These are phyloP conservation scores for Abramis brama DNA, from an alignment of 2,113 vertebrate species.

Conservation along the genomic window DNA sequence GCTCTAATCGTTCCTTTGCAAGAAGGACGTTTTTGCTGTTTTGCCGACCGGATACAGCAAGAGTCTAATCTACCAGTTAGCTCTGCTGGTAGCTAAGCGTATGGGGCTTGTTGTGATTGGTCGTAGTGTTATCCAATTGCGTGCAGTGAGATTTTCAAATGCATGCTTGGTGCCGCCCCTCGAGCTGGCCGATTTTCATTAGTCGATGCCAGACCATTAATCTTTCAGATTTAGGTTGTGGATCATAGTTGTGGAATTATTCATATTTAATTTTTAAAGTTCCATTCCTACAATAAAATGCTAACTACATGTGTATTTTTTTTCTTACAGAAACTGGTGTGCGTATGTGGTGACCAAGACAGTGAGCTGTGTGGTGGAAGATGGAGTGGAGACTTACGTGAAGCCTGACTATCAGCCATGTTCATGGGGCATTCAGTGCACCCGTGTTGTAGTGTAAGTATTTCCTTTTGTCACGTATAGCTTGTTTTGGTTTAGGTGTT, in stretches of 20 bases:
- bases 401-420: constrained; percentile 93
- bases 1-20: too few species aligned
- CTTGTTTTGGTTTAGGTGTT: constrained; percentile 1
- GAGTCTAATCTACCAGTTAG: too few species aligned
- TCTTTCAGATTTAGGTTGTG: too few species aligned
- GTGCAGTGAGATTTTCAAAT: too few species aligned
- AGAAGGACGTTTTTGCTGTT: too few species aligned
- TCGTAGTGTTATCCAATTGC: too few species aligned
- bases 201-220: too few species aligned
- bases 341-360: constrained; percentile 89
- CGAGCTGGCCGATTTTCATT: too few species aligned
- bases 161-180: too few species aligned
- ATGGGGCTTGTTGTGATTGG: too few species aligned
- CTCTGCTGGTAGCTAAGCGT: too few species aligned
- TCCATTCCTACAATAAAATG: not conserved
- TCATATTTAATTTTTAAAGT: not conserved
- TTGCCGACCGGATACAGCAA: too few species aligned
- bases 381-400: constrained; percentile 90
- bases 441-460: constrained; percentile 86
- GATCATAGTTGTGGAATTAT: not conserved
- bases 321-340: constrained; percentile 88
- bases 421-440: constrained; percentile 88
- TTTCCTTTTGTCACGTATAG: not conserved
- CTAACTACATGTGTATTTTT: not conserved
- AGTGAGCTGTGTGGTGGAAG: constrained; percentile 92